phyloP scores from a whole-genome alignment of 1,140 invertebrate species.

The Riptortus pedestris region DNA sequence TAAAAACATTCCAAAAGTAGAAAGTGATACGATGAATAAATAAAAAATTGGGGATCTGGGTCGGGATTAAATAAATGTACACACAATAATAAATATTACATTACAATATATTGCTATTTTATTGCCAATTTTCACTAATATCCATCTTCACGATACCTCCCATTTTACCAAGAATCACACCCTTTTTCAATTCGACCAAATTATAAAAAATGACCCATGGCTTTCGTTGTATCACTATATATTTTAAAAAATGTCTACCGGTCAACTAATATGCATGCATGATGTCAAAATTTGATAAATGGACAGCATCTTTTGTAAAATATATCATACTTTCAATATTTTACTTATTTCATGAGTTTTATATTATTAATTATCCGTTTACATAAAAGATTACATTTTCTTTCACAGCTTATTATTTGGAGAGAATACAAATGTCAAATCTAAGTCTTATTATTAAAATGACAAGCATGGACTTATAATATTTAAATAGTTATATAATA shows the following conservation, averaged over 20 bases:
- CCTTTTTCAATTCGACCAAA: neutral
- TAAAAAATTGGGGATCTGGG: neutral
- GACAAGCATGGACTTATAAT: neutral
- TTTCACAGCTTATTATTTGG: slow-evolving; percentile 14
- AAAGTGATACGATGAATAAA: neutral
- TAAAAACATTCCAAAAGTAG: too few species aligned
- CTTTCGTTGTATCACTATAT: neutral
- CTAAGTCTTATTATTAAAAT: slow-evolving; percentile 10
- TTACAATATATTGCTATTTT: slow-evolving; percentile 29
- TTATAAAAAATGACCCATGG: slow-evolving; percentile 18
- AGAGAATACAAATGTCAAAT: slow-evolving; percentile 2
- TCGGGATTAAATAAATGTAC: slow-evolving; percentile 18
- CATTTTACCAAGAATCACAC: slow-evolving; percentile 12
- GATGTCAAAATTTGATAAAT: neutral
- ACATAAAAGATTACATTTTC: slow-evolving; percentile 10
- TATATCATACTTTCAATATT: neutral
- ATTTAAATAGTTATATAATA: neutral
- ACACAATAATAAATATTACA: slow-evolving; percentile 20
- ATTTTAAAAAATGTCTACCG: neutral
- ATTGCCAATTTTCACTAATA: slow-evolving; percentile 28
- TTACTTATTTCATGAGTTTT: neutral
- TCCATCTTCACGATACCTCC: slow-evolving; percentile 2
- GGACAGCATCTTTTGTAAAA: slow-evolving; percentile 9
- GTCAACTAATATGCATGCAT: neutral
- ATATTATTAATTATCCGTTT: slow-evolving; percentile 2